Base-by-base conservation (phyloP, 2,888 invertebrate species). In the Drosophila lutescens region DNA sequence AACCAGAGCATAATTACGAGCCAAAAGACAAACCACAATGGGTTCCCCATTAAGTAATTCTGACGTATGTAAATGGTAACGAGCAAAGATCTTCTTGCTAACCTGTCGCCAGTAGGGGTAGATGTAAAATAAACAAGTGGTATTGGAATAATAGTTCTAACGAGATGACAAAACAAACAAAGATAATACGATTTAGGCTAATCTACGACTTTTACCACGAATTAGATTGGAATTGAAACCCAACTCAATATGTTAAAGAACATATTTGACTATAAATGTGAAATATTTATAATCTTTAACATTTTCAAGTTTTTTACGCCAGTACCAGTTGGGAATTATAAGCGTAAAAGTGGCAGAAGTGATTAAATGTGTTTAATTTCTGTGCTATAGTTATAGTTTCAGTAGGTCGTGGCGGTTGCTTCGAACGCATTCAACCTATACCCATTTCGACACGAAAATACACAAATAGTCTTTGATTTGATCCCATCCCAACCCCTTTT, bases 11-110 rank as follows among this genome's bases (percentile, higher is more conserved):
- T 12, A 13, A 60, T 41, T 8, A 60, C 12, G 12, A 60, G 34
- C 59, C 59, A 60, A 12, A 60, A 38, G 15, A 53, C 34, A 13
- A 36, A 44, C 34, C 53, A 60, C 43, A 44, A 20, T 44, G 43
- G 43, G 43, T 44, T 44, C 12, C 23, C 43, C 43, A 44, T 44
- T 44, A 23, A 44, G 23, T 10, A 44, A 23, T 44, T 44, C 23
- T n/a, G 23, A 13, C 1, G 10, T 34, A 12, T 34, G 41, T 13
- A 43, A 13, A 43, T 20, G 43, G 20, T 43, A 43, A 43, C 10
- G 20, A 43, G 20, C 12, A 1, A 12, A 43, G 1, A 20, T 20
- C 15, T 40, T 3, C 17, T 41, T 15, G 17, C 8, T 38, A n/a
- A n/a, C 38, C n/a, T 15, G n/a, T 15, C 38, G n/a, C 6, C 41